phyloP scores from a whole-genome alignment of 2,113 vertebrate genomes.

The Plestiodon gilberti region DNA sequence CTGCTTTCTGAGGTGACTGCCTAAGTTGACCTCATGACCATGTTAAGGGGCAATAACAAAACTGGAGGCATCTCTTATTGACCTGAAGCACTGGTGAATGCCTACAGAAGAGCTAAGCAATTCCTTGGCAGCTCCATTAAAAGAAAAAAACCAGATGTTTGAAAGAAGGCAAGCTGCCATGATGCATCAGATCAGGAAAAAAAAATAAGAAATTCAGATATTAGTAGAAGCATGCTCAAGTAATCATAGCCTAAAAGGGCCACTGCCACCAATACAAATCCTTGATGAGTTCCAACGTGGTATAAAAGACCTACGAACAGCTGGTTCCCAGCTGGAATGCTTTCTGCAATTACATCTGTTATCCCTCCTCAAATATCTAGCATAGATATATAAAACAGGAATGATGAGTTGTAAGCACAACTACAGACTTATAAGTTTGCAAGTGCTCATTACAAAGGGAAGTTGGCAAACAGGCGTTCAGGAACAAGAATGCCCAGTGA shows the following conservation, averaged over 20 bases:
- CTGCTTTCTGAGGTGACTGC: no score
- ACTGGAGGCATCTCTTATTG: not conserved
- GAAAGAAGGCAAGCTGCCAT: not conserved
- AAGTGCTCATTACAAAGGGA: slow-evolving; percentile 68
- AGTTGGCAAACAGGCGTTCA: slow-evolving; percentile 70
- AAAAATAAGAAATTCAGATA: not conserved
- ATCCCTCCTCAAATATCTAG: not conserved
- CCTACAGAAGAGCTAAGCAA: no score
- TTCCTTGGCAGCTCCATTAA: not conserved
- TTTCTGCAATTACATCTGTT: not conserved
- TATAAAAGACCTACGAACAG: not conserved
- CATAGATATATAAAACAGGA: slow-evolving; percentile 36
- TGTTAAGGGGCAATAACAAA: not conserved
- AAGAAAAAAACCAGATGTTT: not conserved
- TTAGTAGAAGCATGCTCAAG: not conserved
- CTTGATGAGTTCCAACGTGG: not conserved
- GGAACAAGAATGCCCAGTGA: slow-evolving; percentile 75
- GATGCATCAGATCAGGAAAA: not conserved
- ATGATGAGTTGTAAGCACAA: slow-evolving; percentile 71
- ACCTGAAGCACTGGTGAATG: not conserved
- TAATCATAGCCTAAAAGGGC: not conserved
- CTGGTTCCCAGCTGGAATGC: not conserved
- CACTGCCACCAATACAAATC: not conserved
- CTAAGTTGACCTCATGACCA: no score
- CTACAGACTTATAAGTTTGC: slow-evolving; percentile 70